phyloP scores from a whole-genome alignment of 2,113 vertebrate species.

The Hystrix cristata region DNA sequence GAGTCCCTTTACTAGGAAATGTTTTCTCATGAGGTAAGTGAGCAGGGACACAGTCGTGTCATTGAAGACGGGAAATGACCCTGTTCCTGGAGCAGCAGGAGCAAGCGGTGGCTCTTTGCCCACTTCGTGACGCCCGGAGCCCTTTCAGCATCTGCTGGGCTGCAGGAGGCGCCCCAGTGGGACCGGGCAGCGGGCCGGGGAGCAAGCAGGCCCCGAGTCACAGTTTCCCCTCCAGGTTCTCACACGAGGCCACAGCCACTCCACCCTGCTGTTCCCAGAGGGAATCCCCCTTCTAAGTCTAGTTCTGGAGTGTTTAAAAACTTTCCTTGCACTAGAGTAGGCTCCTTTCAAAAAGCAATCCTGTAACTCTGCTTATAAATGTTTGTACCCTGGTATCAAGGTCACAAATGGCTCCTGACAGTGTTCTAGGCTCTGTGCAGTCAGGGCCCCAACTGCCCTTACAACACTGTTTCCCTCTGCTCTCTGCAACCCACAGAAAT shows the following conservation, averaged over 20 bases:
- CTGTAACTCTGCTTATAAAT: not conserved
- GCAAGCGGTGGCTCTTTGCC: too few relatives aligned
- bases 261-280: not conserved
- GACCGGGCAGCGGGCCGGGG: not conserved
- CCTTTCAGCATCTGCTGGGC: not conserved
- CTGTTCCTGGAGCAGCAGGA: not conserved
- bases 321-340: not conserved
- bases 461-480: fast-evolving
- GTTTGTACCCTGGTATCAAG: not conserved
- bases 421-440: not conserved
- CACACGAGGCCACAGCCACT: not conserved
- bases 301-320: not conserved
- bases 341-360: not conserved
- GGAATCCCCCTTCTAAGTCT: not conserved
- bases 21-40: not conserved
- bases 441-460: not conserved
- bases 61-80: not conserved
- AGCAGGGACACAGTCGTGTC: not conserved
- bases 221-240: not conserved
- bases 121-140: not conserved
- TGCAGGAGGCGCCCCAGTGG: not conserved
- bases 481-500: not conserved
- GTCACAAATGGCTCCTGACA: not conserved
- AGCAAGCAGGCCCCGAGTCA: not conserved
- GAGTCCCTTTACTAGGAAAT: not conserved